A percentile compares a stretch with the other conserved stretches of the same genome.
phyloP scores from a whole-genome alignment of 2,113 vertebrate species.

The Passer montanus region DNA sequence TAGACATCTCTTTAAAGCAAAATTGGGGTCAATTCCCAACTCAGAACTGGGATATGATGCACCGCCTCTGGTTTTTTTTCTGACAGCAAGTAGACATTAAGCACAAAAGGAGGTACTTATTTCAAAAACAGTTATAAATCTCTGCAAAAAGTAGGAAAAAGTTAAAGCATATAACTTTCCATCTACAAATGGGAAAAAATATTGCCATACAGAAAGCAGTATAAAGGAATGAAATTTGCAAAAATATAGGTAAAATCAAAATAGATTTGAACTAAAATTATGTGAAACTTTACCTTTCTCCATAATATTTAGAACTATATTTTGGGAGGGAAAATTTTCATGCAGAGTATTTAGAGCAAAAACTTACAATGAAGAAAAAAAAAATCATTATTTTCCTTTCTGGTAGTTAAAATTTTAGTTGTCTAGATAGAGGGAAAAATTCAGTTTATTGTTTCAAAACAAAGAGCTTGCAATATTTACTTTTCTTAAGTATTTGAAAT shows the following conservation, averaged over 20 bases:
- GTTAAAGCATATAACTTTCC: background rate
- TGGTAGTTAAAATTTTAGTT: background rate
- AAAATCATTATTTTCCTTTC: background rate
- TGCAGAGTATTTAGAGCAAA: background rate
- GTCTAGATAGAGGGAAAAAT: fast-evolving
- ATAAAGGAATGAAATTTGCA: background rate
- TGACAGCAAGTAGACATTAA: background rate
- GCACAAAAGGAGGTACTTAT: background rate
- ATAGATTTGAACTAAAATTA: background rate
- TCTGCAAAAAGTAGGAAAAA: background rate
- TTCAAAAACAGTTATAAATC: background rate
- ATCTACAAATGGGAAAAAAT: background rate
- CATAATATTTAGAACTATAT: background rate
- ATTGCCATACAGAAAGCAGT: background rate
- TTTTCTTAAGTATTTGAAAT: background rate
- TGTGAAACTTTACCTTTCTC: background rate
- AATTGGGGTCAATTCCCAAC: background rate
- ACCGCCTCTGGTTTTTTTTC: background rate
- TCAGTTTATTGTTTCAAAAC: background rate
- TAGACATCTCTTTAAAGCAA: background rate
- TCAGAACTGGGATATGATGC: background rate
- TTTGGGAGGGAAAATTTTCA: background rate
- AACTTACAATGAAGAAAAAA: background rate
- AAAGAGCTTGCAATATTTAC: background rate
- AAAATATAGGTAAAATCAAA: background rate